These are phyloP conservation scores for Pseudomugil tenellus DNA, from an alignment of 2,797 vertebrate genomes.

Conservation along the genomic window DNA sequence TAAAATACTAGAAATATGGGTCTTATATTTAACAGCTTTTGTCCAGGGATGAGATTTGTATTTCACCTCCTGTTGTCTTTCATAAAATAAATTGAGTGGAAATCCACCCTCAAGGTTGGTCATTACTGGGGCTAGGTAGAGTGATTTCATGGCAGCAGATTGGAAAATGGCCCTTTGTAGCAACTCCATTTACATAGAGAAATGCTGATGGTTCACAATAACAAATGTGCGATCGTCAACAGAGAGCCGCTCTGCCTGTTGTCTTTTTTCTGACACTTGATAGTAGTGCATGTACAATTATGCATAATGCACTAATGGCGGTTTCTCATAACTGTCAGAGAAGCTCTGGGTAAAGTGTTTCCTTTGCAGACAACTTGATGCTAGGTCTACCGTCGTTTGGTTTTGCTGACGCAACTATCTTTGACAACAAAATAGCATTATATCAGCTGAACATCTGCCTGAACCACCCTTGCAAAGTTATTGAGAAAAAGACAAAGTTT, in stretches of 20 bases:
- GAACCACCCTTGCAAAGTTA: conserved; percentile 82
- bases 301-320: conserved; percentile 98
- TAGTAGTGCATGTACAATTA: conserved; percentile 92
- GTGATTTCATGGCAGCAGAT: conserved; percentile 92
- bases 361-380: conserved; percentile 91
- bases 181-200: conserved; percentile 96
- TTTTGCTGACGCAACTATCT: conserved; percentile 95
- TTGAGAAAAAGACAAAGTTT: conserved; percentile 59
- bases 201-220: conserved; percentile 95
- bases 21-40: conserved; percentile 32
- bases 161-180: conserved; percentile 96
- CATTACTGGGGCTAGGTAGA: conserved; percentile 85
- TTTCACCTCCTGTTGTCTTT: conserved; percentile 70
- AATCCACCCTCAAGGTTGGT: conserved; percentile 74
- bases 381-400: conserved; percentile 87
- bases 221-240: conserved; percentile 89
- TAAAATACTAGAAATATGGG: conserved; percentile 11
- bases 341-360: conserved; percentile 90
- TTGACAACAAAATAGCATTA: conserved; percentile 94
- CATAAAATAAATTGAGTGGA: conserved; percentile 77
- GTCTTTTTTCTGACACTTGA: conserved; percentile 94
- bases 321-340: conserved; percentile 96
- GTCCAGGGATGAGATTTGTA: conserved; percentile 49
- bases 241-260: conserved; percentile 87
- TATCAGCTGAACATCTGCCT: conserved; percentile 88